Evolutionary conservation across 1,140 invertebrate species (phyloP).

Genomic region (Lordiphosa collinella): DNA sequence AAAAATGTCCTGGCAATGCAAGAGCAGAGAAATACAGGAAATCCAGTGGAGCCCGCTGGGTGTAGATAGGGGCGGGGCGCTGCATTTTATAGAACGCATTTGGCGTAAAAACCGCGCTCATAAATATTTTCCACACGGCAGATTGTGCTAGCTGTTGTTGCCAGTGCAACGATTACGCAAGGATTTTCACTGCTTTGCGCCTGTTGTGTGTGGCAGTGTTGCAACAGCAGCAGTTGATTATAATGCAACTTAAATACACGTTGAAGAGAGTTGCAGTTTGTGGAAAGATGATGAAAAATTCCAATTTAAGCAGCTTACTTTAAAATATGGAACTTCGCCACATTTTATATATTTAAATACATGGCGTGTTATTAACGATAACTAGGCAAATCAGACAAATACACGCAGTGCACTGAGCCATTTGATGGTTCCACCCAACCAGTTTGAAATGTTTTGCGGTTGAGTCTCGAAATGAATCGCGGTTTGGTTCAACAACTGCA

Average conservation of each 20-base stretch:
- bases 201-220: conserved; percentile 5
- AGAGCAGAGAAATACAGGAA: conserved; percentile 6
- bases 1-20: conserved; percentile 38
- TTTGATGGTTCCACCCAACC: conserved; percentile 4
- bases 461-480: conserved; percentile 37
- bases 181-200: conserved; percentile 64
- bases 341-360: conserved; percentile 9
- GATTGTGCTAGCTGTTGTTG: conserved; percentile 29
- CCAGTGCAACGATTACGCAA: conserved; percentile 64
- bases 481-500: conserved; percentile 11
- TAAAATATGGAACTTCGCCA: not conserved
- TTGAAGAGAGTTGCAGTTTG: conserved; percentile 24
- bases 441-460: conserved; percentile 44
- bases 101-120: conserved; percentile 67
- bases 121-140: conserved; percentile 72
- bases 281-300: conserved; percentile 24
- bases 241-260: conserved; percentile 13
- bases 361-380: conserved; percentile 14
- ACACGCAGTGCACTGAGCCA: conserved; percentile 11
- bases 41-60: not conserved
- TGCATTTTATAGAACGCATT: conserved; percentile 60
- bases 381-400: conserved; percentile 43
- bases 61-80: not conserved
- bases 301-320: not conserved
- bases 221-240: conserved; percentile 17